These are phyloP conservation scores for Nibea coibor DNA, from an alignment of 2,113 vertebrate genomes.

Conservation along the genomic window DNA sequence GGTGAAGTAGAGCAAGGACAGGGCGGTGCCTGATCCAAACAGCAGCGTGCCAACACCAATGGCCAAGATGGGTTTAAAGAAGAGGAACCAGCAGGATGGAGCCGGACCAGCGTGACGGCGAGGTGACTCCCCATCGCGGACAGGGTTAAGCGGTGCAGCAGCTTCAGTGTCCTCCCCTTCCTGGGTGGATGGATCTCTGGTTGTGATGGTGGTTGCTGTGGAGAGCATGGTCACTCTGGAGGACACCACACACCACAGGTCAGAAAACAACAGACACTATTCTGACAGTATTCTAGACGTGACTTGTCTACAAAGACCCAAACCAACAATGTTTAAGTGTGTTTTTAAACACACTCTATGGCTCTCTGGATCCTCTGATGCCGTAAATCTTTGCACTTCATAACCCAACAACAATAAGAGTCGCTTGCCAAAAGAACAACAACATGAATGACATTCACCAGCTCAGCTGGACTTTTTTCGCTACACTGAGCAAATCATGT, in stretches of 20 bases:
- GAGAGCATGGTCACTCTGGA: constrained; percentile 2
- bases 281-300: background rate
- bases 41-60: background rate
- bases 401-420: no score
- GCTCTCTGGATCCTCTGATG: no score
- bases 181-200: background rate
- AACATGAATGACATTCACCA: no score
- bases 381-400: no score
- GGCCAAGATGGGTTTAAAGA: background rate
- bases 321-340: no score
- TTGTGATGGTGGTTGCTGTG: background rate
- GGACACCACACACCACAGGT: background rate
- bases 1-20: constrained; percentile 17
- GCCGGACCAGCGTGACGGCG: background rate
- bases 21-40: background rate
- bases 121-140: background rate
- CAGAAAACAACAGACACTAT: background rate
- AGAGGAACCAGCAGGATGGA: constrained; percentile 1
- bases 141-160: background rate
- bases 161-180: background rate
- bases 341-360: no score
- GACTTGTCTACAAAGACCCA: no score
- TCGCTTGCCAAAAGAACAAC: no score
- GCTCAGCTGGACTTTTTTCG: no score
- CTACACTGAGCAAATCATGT: no score